Conservation (phyloP, 2,113 vertebrate genomes). For the Azemiops feae region DNA sequence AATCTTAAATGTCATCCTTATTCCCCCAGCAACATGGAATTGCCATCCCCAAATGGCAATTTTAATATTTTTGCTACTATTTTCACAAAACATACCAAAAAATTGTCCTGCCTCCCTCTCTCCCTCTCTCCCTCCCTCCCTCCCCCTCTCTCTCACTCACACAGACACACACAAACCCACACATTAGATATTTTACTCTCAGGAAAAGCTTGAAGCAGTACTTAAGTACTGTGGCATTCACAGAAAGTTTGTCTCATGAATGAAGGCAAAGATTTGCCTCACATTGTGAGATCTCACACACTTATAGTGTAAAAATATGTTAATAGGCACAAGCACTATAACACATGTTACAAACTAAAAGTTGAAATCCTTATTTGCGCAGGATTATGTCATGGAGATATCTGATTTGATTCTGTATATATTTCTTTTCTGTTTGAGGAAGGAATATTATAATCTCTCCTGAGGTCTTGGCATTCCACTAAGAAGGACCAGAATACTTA, state of each 20-base stretch:
- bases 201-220: not conserved
- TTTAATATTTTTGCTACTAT: not conserved
- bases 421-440: slow-evolving; percentile 1
- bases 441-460: slow-evolving; percentile 9
- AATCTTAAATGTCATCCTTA: no score
- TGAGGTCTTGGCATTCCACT: not conserved
- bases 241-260: not conserved
- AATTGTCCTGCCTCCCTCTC: not conserved
- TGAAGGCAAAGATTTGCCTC: not conserved
- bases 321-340: not conserved
- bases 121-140: not conserved
- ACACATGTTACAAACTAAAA: not conserved
- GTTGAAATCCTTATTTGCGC: not conserved
- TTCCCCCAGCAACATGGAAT: no score
- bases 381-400: not conserved
- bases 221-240: not conserved
- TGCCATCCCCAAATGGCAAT: no score
- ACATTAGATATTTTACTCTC: not conserved
- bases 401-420: not conserved
- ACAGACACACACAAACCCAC: not conserved
- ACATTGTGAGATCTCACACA: no score
- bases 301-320: not conserved
- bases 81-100: not conserved
- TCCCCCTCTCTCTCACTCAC: not conserved
- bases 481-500: slow-evolving; percentile 27